Percentiles rank a stretch among this genome's conserved stretches.
Evolutionary conservation across 2,888 invertebrate species (phyloP).

Genomic region (Diloba caeruleocephala): DNA sequence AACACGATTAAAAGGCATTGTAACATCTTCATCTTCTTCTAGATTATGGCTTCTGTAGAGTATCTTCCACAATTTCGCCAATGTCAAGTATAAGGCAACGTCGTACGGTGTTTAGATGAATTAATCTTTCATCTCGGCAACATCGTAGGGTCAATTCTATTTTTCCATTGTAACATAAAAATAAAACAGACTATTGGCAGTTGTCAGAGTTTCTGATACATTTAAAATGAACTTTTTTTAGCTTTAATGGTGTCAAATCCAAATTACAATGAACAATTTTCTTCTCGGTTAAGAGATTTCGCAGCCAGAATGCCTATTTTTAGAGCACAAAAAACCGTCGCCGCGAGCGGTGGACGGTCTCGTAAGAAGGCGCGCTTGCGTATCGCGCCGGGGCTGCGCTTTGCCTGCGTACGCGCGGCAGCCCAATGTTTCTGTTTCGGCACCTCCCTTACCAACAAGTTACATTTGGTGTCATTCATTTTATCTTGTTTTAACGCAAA

Average conservation of each 20-base stretch:
- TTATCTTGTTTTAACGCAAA: constrained; percentile 13
- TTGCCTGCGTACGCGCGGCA: constrained; percentile 4
- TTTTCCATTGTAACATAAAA: constrained; percentile 12
- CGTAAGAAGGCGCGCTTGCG: constrained; percentile 36
- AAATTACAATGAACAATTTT: constrained; percentile 33
- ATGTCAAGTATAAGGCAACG: no score
- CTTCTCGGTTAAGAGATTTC: constrained; percentile 49
- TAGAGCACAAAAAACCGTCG: constrained; percentile 51
- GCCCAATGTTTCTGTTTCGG: no score
- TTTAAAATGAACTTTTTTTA: constrained; percentile 17
- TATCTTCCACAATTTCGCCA: no score
- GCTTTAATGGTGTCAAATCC: constrained; percentile 9
- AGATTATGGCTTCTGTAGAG: no score
- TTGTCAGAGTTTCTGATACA: constrained; percentile 7
- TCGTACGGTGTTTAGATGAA: no score
- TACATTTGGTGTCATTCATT: constrained; percentile 14
- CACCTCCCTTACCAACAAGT: constrained; percentile 12
- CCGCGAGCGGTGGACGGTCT: constrained; percentile 16
- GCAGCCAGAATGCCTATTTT: constrained; percentile 49
- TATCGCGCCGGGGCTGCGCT: no score
- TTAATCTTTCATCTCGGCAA: no score
- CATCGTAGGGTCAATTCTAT: no score
- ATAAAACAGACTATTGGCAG: neutral
- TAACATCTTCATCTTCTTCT: no score
- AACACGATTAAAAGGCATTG: constrained; percentile 11